Base-by-base conservation (phyloP, 2,113 vertebrate species). In the Nicator chloris region DNA sequence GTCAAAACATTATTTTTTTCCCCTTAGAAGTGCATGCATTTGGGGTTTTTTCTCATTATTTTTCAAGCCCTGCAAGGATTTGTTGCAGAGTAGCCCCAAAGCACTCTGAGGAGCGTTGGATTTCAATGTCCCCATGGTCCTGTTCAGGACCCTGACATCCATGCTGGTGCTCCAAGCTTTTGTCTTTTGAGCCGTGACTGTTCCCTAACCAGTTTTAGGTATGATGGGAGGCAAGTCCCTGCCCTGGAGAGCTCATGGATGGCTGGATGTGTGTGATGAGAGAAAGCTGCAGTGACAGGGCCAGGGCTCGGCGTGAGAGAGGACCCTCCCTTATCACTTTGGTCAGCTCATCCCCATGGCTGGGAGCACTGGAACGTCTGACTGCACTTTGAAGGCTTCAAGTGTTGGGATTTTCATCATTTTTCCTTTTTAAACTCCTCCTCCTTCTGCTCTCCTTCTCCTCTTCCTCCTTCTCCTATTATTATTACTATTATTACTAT, bases 31-130 rank as follows among this genome's bases (percentile, higher is more conserved):
- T 4, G 4, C 16, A 56, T 56, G 49, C 27, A 4, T 6, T 63
- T 81, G 11, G 6, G 30, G 1, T 0, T 35, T 78, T 80, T 51
- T 20, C 56, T 15, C 17, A 24, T 23, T 57, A 14, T 49, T 79
- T 90, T 51, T 79, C 28, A 59, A 30, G 15, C 15, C 42, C 81
- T 60, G 20, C 13, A 20, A 93, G 44, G 53, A 44, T 70, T 82
- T 70, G 10, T 79, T 86, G 30, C 57, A 33, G 47, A 54, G 31
- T 6, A 53, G 56, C 85, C 47, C 73, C 72, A 53, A 20, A 87
- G 51, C 51, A 8, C 57, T n/a, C 5, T 0, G 0, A 26, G 37
- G 40, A 80, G 11, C 0, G 0, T 3, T 72, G 82, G 61, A 57
- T 71, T 83, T 39, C 15, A 3, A 6, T 45, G 40, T 0, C 33